Percentiles rank a stretch among this genome's conserved stretches.
Conservation (phyloP, 2,113 vertebrate species). For the Ptychochromis oligacanthus region DNA sequence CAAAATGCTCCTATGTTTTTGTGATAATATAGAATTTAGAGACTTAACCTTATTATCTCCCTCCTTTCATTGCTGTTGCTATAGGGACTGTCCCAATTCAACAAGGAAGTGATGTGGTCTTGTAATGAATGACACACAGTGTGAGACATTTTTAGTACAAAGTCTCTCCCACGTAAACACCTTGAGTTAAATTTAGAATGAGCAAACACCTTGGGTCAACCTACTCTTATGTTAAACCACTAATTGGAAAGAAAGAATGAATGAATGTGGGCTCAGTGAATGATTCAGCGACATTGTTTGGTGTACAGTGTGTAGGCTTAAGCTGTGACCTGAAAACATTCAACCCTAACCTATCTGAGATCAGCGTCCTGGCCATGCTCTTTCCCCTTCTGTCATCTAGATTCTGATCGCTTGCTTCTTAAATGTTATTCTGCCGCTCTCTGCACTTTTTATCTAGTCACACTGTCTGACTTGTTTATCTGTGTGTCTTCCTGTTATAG, state of each 20-base stretch:
- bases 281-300: constrained; percentile 51
- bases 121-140: constrained; percentile 56
- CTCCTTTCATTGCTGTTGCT: constrained; percentile 17
- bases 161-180: constrained; percentile 61
- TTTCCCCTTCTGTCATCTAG: constrained; percentile 42
- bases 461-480: constrained; percentile 9
- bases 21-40: not conserved
- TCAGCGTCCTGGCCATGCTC: not conserved
- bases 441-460: constrained; percentile 19
- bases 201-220: constrained; percentile 50
- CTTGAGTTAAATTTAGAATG: constrained; percentile 66
- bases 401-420: constrained; percentile 30
- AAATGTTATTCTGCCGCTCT: constrained; percentile 16
- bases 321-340: constrained; percentile 53
- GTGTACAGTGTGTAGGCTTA: constrained; percentile 58
- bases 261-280: constrained; percentile 51
- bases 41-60: not conserved
- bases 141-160: constrained; percentile 10
- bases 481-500: constrained; percentile 57
- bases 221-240: constrained; percentile 58
- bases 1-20: not conserved
- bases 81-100: constrained; percentile 64
- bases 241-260: constrained; percentile 73
- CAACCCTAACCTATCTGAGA: constrained; percentile 5
- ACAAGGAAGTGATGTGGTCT: constrained; percentile 51